Evolutionary conservation across 2,113 vertebrate genomes (phyloP), one percentile per base, ranked within the genome.

Genomic region (Sitta europaea): DNA sequence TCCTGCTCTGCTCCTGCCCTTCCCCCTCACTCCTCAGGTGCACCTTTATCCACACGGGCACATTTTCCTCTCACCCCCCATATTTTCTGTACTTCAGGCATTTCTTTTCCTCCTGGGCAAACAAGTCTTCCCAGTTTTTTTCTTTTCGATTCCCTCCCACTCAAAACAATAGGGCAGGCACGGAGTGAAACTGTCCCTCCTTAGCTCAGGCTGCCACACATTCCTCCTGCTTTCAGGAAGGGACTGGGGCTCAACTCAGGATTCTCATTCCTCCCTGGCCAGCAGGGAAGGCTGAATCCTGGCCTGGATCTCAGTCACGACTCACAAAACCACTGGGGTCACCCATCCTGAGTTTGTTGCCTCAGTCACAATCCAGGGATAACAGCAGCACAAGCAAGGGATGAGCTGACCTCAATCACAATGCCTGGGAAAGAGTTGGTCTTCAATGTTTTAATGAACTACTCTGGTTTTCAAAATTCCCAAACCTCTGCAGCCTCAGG

Each of bases 101-200:
- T 84, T 88, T 62, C 43, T 65, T 90, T 86, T 31, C 53, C 90
- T 90, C 68, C 43, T n/a, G 45, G 55, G 67, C 82, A 86, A 94
- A 79, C 62, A 57, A 85, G 40, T 65, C n/a, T 16, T 33, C 86
- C 75, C 58, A 58, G 29, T 21, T 47, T 82, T 68, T 84, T 58
- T 33, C 0, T n/a, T 0, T 47, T 33, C 0, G 81, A 51, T 43
- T 79, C 54, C 78, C n/a, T 91, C 85, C 67, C 70, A 21, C 50
- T 75, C 28, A 3, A 23, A 76, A 86, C 92, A 95, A 94, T 45
- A 15, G 45, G 9, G 11, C 82, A 48, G 65, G 73, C 43, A 57
- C 0, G 0, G 75, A 91, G 47, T 51, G 77, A 89, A 93, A 82
- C 80, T 71, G 67, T 75, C 76, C 72, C 67, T 93, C 79, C 82